Conservation (phyloP, 2,797 vertebrate species). For the Chanos chanos region DNA sequence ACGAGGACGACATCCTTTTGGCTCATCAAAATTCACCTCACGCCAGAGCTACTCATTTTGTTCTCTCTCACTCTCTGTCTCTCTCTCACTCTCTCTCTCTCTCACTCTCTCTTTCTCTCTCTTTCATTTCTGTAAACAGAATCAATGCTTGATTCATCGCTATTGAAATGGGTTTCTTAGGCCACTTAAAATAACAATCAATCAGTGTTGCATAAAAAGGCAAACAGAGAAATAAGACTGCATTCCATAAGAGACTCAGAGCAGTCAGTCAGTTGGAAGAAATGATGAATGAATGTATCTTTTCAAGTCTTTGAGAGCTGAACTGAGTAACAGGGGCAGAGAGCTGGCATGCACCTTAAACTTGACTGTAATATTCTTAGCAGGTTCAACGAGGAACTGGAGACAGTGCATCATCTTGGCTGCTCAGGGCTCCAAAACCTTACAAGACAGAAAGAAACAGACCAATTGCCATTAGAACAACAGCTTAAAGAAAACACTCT, state of each 20-base stretch:
- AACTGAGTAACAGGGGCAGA: no score
- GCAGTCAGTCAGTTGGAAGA: no score
- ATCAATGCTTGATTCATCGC: not conserved
- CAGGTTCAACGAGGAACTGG: slow-evolving; percentile 75
- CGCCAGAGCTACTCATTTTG: not conserved
- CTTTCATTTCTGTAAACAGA: not conserved
- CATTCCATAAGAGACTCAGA: no score
- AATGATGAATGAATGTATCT: no score
- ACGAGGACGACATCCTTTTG: slow-evolving; percentile 26
- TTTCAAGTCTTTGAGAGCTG: no score
- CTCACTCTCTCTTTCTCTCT: no score
- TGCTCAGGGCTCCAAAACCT: slow-evolving; percentile 32
- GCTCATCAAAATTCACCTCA: slow-evolving; percentile 56
- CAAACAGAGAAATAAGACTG: not conserved
- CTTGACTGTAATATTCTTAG: slow-evolving; percentile 69
- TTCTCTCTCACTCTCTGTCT: not conserved
- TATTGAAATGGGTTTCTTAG: not conserved
- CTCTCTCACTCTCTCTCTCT: not conserved
- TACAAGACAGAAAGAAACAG: not conserved
- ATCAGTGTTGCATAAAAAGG: not conserved
- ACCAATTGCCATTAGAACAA: not conserved
- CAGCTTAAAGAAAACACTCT: not conserved
- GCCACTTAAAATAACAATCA: not conserved
- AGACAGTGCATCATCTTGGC: slow-evolving; percentile 77
- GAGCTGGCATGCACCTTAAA: slow-evolving; percentile 67